phyloP scores from a whole-genome alignment of 1,140 invertebrate genomes.

The Tenebrio molitor region DNA sequence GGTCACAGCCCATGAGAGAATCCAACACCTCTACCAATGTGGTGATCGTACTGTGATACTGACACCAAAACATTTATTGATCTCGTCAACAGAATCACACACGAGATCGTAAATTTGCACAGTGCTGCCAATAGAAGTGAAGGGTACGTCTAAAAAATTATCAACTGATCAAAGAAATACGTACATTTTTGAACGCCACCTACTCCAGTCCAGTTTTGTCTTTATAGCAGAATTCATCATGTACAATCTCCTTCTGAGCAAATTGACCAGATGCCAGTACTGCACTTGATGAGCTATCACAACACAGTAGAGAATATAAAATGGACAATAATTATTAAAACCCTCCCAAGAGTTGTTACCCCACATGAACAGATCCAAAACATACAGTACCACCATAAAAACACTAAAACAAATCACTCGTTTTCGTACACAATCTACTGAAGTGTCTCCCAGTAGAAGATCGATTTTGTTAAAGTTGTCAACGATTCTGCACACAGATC shows the following conservation, averaged over 20 bases:
- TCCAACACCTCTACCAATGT: no score
- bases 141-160: background rate
- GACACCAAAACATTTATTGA: background rate
- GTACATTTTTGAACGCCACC: background rate
- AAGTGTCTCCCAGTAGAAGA: background rate
- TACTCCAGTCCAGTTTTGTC: no score
- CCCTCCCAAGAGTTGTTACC: conserved; percentile 7
- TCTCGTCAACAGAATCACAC: background rate
- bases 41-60: background rate
- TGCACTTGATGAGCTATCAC: background rate
- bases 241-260: no score
- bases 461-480: conserved; percentile 44
- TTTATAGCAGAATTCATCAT: no score
- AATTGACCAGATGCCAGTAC: conserved; percentile 1
- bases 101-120: background rate
- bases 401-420: background rate
- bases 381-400: background rate
- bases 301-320: conserved; percentile 7
- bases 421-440: background rate
- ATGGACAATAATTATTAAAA: conserved; percentile 8
- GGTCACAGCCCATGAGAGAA: no score
- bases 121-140: background rate
- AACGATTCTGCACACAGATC: conserved; percentile 38
- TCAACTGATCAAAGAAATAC: background rate
- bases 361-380: conserved; percentile 22